These are phyloP conservation scores for Synergus itoensis DNA, from an alignment of 2,888 invertebrate genomes.

Conservation along the genomic window DNA sequence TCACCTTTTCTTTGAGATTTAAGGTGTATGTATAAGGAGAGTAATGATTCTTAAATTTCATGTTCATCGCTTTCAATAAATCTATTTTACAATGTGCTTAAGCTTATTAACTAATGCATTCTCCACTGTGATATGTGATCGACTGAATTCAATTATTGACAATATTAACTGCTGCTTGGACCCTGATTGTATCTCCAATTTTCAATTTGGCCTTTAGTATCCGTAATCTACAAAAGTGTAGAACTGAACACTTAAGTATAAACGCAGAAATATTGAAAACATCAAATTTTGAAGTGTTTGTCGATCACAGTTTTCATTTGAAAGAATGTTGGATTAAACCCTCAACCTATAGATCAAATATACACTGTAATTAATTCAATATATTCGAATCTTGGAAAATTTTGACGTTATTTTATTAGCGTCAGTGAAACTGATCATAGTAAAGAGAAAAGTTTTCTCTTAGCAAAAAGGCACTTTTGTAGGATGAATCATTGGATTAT, in stretches of 20 bases:
- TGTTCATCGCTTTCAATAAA: not conserved
- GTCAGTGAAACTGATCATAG: conserved; percentile 15
- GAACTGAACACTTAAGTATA: conserved; percentile 15
- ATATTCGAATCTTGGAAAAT: conserved; percentile 11
- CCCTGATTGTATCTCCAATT: conserved; percentile 12
- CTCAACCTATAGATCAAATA: conserved; percentile 18
- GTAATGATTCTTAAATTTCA: not conserved
- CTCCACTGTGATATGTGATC: conserved; percentile 21
- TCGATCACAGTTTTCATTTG: conserved; percentile 37
- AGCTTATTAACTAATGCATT: not conserved
- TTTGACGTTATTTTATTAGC: not conserved
- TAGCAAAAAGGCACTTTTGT: conserved; percentile 32
- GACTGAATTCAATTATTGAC: conserved; percentile 24
- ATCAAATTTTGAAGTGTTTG: conserved; percentile 17
- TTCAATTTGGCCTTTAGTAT: conserved; percentile 4
- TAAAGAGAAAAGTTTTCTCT: not conserved
- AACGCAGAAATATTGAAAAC: conserved; percentile 15
- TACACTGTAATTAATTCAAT: conserved; percentile 16
- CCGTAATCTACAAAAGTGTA: not conserved
- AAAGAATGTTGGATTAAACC: not conserved
- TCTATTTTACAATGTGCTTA: not conserved
- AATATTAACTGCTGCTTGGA: conserved; percentile 22
- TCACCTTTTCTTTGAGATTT: not conserved
- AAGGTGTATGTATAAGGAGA: not conserved
- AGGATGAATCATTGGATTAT: conserved; percentile 12